Evolutionary conservation across 2,888 invertebrate species (phyloP), one percentile per base, ranked within the genome.

Genomic region (Phasia obesa): DNA sequence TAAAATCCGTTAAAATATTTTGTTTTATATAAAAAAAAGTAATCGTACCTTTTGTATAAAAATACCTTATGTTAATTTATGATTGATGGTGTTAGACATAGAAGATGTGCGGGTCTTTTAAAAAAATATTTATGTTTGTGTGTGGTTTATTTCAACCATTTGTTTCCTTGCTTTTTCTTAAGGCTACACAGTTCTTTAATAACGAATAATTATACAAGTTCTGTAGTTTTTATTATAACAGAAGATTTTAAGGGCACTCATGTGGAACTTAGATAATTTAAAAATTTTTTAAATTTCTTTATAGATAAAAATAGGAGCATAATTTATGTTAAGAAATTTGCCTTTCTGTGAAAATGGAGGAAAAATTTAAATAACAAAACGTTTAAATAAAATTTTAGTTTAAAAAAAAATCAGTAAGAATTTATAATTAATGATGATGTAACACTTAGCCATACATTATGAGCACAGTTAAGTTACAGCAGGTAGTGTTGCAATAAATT

Each of bases 171-270:
- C 4, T 38, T 38, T 11, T 21, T 11, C 9, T 53, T 23, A 21
- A n/a, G 64, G 47, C 27, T 17, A 23, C 0, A 17, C 17, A 74
- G 13, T 55, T 42, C 35, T 64, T 42, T 79, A 73, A 71, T 79
- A 31, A 73, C 49, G 27, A 71, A 11, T 71, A 64, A 78, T 78
- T 71, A 78, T 23, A 42, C 9, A 71, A 62, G 6, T 64, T 49
- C 27, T 42, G 2, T 57, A 38, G 17, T 47, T 62, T 38, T 13
- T 21, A 4, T 15, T 59, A n/a, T n/a, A n/a, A n/a, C n/a, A 17
- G 5, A 17, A 51, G 38, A 13, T 53, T 13, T 7, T 25, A 75
- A 23, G 7, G 25, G 44, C 65, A 62, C 70, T 77, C 62, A 70
- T 55, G 62, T 55, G 70, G 23, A 77, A 77, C 69, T 64, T 64